Evolutionary conservation across 1,140 invertebrate genomes (phyloP).

Genomic region (Dreissena polymorpha): DNA sequence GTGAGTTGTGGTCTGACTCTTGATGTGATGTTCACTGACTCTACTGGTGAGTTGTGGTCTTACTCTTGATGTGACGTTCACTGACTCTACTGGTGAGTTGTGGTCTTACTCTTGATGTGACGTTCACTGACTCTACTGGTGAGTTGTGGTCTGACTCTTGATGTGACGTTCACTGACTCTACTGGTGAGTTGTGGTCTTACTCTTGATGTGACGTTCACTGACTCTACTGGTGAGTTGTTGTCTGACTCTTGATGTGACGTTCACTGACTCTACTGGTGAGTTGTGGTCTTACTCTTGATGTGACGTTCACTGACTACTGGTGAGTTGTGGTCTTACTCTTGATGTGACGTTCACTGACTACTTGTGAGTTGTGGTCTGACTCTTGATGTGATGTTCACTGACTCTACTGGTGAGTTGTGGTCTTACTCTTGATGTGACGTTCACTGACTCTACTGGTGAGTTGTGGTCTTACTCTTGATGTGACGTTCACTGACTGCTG

Average conservation of each 20-base stretch:
- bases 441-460: conserved; percentile 81
- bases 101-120: conserved; percentile 86
- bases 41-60: conserved; percentile 72
- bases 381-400: conserved; percentile 86
- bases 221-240: conserved; percentile 74
- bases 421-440: conserved; percentile 87
- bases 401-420: conserved; percentile 73
- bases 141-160: conserved; percentile 81
- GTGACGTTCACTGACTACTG: conserved; percentile 84
- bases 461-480: conserved; percentile 82
- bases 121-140: conserved; percentile 82
- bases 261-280: conserved; percentile 81
- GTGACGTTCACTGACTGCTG: conserved; percentile 84
- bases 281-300: conserved; percentile 82
- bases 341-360: conserved; percentile 85
- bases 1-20: conserved; percentile 81
- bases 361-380: conserved; percentile 72
- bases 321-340: conserved; percentile 81
- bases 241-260: conserved; percentile 87
- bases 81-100: conserved; percentile 76
- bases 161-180: conserved; percentile 84
- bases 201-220: conserved; percentile 86
- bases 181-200: conserved; percentile 72
- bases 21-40: conserved; percentile 85
- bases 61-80: conserved; percentile 87